Conservation (phyloP, 2,113 vertebrate genomes). For the Tragelaphus scriptus region DNA sequence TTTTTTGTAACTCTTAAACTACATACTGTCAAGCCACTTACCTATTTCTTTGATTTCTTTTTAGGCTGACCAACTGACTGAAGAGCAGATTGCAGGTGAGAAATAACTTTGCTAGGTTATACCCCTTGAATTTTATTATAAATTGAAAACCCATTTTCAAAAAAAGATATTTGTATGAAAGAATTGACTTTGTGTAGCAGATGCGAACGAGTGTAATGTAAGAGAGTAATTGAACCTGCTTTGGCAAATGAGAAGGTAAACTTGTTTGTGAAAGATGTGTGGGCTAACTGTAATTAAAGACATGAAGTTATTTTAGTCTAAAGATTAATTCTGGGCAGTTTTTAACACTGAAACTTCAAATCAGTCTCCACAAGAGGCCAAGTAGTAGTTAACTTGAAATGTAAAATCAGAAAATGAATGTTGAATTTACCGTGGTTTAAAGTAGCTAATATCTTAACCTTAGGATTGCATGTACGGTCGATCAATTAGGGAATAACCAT, state of each 20-base stretch:
- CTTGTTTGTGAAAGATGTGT: neutral
- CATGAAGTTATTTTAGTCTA: neutral
- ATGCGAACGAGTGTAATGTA: neutral
- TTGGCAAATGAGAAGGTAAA: constrained; percentile 14
- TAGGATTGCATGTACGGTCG: neutral
- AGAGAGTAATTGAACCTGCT: constrained; percentile 5
- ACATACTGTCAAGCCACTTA: neutral
- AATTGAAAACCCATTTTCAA: neutral
- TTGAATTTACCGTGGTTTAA: neutral
- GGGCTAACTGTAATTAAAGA: neutral
- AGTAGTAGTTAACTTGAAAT: neutral
- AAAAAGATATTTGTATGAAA: neutral
- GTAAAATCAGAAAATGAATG: neutral
- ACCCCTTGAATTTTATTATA: neutral
- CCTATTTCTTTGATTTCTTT: constrained; percentile 60
- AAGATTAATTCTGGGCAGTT: neutral
- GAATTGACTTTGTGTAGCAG: neutral
- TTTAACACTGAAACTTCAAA: neutral
- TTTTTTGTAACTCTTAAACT: constrained; percentile 11
- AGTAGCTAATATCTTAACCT: neutral
- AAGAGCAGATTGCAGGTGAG: constrained; percentile 99
- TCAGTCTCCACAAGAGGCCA: neutral
- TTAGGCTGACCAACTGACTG: constrained; percentile 99
- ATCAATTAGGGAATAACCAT: neutral
- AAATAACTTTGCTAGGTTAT: constrained; percentile 9